Percentiles rank a stretch among this genome's conserved stretches.
Conservation (phyloP, 1,140 invertebrate species). For the Paraescarpia echinospica region DNA sequence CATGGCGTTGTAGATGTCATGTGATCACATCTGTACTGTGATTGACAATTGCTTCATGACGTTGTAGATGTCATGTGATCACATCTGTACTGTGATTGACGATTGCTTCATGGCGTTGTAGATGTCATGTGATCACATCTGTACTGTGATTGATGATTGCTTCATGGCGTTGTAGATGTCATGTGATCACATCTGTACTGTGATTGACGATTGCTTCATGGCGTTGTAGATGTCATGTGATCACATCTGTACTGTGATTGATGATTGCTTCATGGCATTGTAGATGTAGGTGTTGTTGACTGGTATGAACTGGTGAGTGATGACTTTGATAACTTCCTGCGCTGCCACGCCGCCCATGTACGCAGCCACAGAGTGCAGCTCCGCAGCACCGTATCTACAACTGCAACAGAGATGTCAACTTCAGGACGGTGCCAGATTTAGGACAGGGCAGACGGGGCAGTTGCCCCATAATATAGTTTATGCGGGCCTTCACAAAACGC, state of each 20-base stretch:
- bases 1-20: slow-evolving; percentile 94
- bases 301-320: slow-evolving; percentile 95
- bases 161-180: too few species aligned
- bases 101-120: slow-evolving; percentile 92
- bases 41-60: too few species aligned
- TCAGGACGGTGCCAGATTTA: too few species aligned
- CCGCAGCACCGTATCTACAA: slow-evolving; percentile 82
- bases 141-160: too few species aligned
- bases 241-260: slow-evolving; percentile 66
- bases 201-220: slow-evolving; percentile 81
- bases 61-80: too few species aligned
- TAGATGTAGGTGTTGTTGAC: slow-evolving; percentile 95
- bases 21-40: too few species aligned
- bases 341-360: slow-evolving; percentile 90
- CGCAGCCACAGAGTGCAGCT: slow-evolving; percentile 93
- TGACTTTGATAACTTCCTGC: slow-evolving; percentile 96
- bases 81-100: slow-evolving; percentile 69
- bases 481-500: too few species aligned
- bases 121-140: too few species aligned
- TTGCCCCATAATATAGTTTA: too few species aligned
- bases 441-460: too few species aligned
- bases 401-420: slow-evolving; percentile 32
- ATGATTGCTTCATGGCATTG: slow-evolving; percentile 87
- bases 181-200: slow-evolving; percentile 58
- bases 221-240: slow-evolving; percentile 63